Evolutionary conservation across 1,140 invertebrate genomes (phyloP), one percentile per base, ranked within the genome.

Genomic region (Micrasema longulum): DNA sequence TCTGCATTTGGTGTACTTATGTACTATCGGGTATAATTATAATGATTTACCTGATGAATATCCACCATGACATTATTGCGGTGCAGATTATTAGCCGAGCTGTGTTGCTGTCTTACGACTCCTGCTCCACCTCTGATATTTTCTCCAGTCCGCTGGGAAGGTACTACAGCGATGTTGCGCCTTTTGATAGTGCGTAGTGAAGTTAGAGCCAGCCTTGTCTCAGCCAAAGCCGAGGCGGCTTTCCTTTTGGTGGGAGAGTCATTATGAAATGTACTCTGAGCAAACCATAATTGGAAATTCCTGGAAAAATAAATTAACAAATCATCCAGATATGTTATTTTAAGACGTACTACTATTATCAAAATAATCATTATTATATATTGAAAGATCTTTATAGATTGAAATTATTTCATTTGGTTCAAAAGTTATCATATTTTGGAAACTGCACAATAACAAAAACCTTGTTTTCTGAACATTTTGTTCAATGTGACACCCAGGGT

Each of bases 201-300:
- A 70, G 90, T 91, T 69, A 94, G 83, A 14, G 91, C 92, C 75
- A 90, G 87, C 69, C 92, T 85, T 73, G 90, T 90, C 77, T 92
- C 90, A 1, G 88, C 81, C 64, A 91, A 82, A 41, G 85, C 86
- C 73, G 81, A 80, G 77, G 81, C 87, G 71, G 76, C 83, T 77
- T 80, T 86, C 80, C 80, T 83, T 82, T 79, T 90, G 78, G 75
- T 90, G 80, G 74, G 83, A 73, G 81, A 88, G 78, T 80, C 90
- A 84, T 81, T 87, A 82, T 86, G 88, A 47, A 87, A 77, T 79
- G 87, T 83, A 71, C 85, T 84, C 81, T 87, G 88, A 76, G 82
- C 89, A 79, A 83, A 88, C 84, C 83, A 90, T 77, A 83, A 85
- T 81, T 82, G 90, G 69, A 92, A 87, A 83, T 91, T 84, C 85